These are phyloP conservation scores for Clusia tigrina DNA, from an alignment of 2,888 invertebrate species.

Conservation along the genomic window DNA sequence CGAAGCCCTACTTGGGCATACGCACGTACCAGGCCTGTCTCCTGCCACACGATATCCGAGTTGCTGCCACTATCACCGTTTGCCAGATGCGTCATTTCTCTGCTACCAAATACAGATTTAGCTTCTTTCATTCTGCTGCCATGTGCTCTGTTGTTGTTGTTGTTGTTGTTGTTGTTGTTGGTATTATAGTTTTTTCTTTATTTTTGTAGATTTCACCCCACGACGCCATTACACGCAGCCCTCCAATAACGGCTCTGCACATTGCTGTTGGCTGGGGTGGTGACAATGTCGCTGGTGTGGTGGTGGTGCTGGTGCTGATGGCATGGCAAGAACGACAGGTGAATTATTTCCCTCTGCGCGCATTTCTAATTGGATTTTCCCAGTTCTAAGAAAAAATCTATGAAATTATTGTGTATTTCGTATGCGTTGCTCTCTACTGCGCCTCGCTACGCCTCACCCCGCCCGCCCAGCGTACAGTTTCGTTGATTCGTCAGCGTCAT, in stretches of 20 bases:
- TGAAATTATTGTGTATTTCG: slow-evolving; percentile 43
- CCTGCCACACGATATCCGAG: too few relatives aligned
- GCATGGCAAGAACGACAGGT: slow-evolving; percentile 46
- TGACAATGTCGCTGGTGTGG: too few relatives aligned
- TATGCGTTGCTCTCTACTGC: not conserved
- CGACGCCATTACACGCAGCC: too few relatives aligned
- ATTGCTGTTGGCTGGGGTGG: too few relatives aligned
- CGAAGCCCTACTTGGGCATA: too few relatives aligned
- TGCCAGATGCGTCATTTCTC: slow-evolving; percentile 3
- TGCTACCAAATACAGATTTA: not conserved
- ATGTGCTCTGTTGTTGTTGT: too few relatives aligned
- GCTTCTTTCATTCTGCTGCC: too few relatives aligned
- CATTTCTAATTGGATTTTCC: slow-evolving; percentile 61
- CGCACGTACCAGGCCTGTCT: too few relatives aligned
- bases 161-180: not conserved
- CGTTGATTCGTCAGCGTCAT: slow-evolving; percentile 11
- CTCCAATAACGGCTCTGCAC: too few relatives aligned
- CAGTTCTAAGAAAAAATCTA: slow-evolving; percentile 61
- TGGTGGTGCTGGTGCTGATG: too few relatives aligned
- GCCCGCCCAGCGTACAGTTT: too few relatives aligned
- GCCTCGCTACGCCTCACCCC: too few relatives aligned
- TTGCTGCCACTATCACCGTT: not conserved
- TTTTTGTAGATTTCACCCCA: slow-evolving; percentile 3
- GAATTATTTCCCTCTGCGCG: slow-evolving; percentile 55
- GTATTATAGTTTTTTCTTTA: not conserved